phyloP scores from a whole-genome alignment of 2,888 invertebrate species.

The Lasius platythorax region DNA sequence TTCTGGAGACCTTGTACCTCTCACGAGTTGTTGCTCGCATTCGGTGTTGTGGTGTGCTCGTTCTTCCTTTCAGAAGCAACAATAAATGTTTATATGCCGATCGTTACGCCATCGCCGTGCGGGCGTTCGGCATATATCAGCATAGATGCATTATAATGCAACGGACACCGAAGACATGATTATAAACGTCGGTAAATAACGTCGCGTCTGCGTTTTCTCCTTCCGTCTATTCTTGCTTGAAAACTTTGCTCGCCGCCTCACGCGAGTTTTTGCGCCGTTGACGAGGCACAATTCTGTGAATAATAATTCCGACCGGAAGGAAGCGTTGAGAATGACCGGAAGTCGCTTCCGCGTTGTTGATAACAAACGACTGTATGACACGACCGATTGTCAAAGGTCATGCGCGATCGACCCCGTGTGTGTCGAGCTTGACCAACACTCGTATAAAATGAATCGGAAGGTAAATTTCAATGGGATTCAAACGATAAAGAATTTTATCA shows the following conservation, averaged over 20 bases:
- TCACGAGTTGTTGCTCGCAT: constrained; percentile 17
- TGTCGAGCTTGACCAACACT: not conserved
- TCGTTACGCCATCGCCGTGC: constrained; percentile 40
- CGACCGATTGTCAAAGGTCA: constrained; percentile 45
- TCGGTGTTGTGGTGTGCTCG: constrained; percentile 3
- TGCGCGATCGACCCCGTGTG: not conserved
- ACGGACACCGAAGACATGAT: not conserved
- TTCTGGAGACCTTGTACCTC: constrained; percentile 22
- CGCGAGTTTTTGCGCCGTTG: not conserved
- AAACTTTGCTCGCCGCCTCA: not conserved
- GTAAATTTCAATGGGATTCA: not conserved
- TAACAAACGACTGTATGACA: constrained; percentile 50
- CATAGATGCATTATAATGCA: constrained; percentile 28
- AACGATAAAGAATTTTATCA: not conserved
- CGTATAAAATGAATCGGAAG: not conserved
- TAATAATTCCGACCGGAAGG: constrained; percentile 77
- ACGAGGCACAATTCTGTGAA: constrained; percentile 43
- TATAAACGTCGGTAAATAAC: constrained; percentile 22
- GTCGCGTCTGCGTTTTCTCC: constrained; percentile 21
- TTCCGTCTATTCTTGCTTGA: constrained; percentile 22
- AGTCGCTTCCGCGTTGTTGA: constrained; percentile 77
- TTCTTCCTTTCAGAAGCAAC: constrained; percentile 27
- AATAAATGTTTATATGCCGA: constrained; percentile 38
- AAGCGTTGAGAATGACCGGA: constrained; percentile 77
- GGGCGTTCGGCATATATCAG: constrained; percentile 39